Base-by-base conservation (phyloP, 2,113 vertebrate species). In the Nerophis ophidion region DNA sequence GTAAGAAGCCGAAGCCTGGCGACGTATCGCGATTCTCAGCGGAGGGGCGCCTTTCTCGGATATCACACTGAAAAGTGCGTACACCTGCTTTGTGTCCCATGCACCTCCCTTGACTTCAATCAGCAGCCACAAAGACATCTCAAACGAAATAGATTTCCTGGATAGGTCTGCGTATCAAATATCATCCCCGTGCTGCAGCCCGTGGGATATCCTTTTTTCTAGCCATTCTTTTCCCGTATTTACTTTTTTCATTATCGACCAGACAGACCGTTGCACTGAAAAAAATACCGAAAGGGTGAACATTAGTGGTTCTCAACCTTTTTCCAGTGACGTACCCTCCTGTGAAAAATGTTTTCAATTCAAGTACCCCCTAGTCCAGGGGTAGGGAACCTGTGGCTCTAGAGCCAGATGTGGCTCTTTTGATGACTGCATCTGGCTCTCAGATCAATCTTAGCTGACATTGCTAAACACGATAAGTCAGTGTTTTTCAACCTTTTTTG, bases 1-100 rank as follows among this genome's bases (percentile, higher is more conserved):
- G 15, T 67, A 50, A 14, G n/a, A 61, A 50, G 19, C 26, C 16
- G 65, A 68, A 63, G 33, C 6, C 4, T 55, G 12, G 33, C 26
- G 26, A 60, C 16, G 53, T 54, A 49, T 49, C 8, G 17, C 40
- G 61, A 56, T 67, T 45, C 40, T 55, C 38, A 47, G 16, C 34
- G 34, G 9, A 65, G 47, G 35, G n/a, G 48, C 3, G 4, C 7
- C 9, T 17, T 42, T 34, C 38, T 34, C 12, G 36, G 42, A 36
- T 56, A 72, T 72, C 55, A 52, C 10, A 14, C 53, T 16, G 7
- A 4, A 4, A 42, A 17, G 13, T 42, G 26, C 9, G 15, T 51
- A 17, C 15, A 44, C 17, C 8, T 55, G 7, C 14, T 49, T 5
- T 48, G 47, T 44, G 10, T 16, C n/a, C 11, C n/a, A 42, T 42